Evolutionary conservation across 2,113 vertebrate genomes (phyloP).

Genomic region (Lagopus muta): DNA sequence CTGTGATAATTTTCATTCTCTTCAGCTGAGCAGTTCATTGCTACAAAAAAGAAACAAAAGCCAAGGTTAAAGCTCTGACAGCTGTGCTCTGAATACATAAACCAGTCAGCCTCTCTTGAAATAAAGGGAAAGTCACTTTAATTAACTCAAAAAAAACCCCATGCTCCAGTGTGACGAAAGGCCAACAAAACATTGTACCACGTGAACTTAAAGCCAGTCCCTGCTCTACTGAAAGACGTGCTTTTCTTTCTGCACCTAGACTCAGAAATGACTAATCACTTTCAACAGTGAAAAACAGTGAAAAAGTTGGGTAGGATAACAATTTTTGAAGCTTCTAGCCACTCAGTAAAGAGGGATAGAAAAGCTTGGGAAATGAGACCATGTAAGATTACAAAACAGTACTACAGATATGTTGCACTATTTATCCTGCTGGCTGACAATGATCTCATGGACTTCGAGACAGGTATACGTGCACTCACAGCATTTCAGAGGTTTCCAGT

Average conservation of each 20-base stretch:
- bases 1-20: slow-evolving; percentile 82
- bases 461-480: not conserved
- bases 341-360: not conserved
- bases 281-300: not conserved
- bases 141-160: not conserved
- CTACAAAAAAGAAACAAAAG: slow-evolving; percentile 70
- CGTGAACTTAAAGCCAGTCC: not conserved
- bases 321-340: not conserved
- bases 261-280: not conserved
- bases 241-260: not conserved
- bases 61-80: not conserved
- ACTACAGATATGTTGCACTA: not conserved
- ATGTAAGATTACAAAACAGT: not conserved
- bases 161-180: fast-evolving
- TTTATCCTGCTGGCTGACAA: not conserved
- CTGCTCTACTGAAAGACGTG: not conserved
- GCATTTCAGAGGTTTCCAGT: not conserved
- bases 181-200: not conserved
- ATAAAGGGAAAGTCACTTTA: not conserved
- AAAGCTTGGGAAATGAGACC: not conserved
- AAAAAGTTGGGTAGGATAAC: not conserved
- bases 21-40: slow-evolving; percentile 84
- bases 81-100: not conserved
- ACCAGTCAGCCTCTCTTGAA: not conserved
- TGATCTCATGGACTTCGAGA: not conserved